A percentile compares a stretch with the other conserved stretches of the same genome.
Evolutionary conservation across 2,888 invertebrate species (phyloP).

Genomic region (Anoplius nigerrimus): DNA sequence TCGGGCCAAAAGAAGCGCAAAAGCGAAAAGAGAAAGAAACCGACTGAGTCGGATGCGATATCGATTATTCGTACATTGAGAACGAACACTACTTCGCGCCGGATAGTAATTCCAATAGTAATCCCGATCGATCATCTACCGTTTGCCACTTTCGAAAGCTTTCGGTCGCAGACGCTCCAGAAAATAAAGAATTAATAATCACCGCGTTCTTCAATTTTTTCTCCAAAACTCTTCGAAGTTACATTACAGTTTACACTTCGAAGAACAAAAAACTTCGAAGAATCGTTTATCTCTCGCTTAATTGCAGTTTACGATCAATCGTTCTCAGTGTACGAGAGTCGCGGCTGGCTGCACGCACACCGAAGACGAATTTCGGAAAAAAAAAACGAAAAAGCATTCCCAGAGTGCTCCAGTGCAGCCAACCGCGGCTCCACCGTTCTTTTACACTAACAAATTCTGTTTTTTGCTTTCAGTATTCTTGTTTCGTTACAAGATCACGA

Average conservation of each 20-base stretch:
- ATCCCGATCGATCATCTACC: neutral
- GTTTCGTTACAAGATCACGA: constrained; percentile 23
- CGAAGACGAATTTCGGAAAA: constrained; percentile 15
- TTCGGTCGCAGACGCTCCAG: no score
- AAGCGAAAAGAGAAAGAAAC: neutral
- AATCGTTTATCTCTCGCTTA: neutral
- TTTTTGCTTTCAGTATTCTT: constrained; percentile 69
- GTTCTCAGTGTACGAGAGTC: neutral
- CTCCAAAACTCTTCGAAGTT: no score
- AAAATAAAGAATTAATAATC: no score
- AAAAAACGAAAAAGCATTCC: neutral
- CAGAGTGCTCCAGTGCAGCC: constrained; percentile 49
- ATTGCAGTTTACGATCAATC: neutral
- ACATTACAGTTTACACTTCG: no score
- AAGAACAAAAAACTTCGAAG: no score
- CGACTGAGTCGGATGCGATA: neutral
- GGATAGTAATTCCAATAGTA: neutral
- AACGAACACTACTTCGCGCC: neutral
- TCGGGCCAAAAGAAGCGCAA: neutral
- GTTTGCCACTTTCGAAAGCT: constrained; percentile 21
- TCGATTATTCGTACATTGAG: neutral
- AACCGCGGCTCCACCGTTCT: constrained; percentile 34
- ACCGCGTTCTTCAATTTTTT: no score
- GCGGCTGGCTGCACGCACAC: neutral
- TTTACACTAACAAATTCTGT: constrained; percentile 65